Percentiles rank a stretch among this genome's conserved stretches.
These are phyloP conservation scores for Andrena haemorrhoa DNA, from an alignment of 2,888 invertebrate species.

Conservation along the genomic window DNA sequence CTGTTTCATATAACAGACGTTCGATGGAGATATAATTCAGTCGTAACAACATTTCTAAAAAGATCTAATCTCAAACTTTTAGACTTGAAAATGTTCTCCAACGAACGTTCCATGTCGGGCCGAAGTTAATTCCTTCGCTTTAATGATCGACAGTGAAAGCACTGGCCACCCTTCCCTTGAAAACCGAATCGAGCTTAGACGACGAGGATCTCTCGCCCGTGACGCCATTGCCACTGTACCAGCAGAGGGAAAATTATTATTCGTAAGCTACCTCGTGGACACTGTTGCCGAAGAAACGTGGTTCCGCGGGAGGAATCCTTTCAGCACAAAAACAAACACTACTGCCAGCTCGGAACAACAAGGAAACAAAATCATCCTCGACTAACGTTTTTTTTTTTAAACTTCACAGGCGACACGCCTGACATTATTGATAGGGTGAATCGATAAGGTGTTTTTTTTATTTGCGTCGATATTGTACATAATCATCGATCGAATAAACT, in stretches of 20 bases:
- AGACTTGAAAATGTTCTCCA: not conserved
- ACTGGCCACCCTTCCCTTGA: constrained; percentile 89
- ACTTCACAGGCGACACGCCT: constrained; percentile 3
- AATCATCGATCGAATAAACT: constrained; percentile 59
- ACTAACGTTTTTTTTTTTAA: constrained; percentile 18
- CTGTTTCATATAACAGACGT: not conserved
- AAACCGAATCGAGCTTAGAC: constrained; percentile 87
- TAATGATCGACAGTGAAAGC: constrained; percentile 88
- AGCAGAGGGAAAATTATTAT: constrained; percentile 94
- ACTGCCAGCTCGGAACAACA: constrained; percentile 65
- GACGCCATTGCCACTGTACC: constrained; percentile 92
- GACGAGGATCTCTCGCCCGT: constrained; percentile 91
- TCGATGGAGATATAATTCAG: constrained; percentile 7
- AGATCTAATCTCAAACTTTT: not conserved
- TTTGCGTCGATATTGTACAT: constrained; percentile 62
- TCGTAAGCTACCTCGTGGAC: constrained; percentile 74
- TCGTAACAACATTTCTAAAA: not conserved
- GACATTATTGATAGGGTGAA: constrained; percentile 19
- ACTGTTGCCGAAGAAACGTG: constrained; percentile 18
- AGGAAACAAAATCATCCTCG: constrained; percentile 38
- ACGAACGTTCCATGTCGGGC: not conserved
- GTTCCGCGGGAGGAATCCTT: constrained; percentile 26
- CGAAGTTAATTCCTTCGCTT: not conserved
- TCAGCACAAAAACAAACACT: constrained; percentile 46
- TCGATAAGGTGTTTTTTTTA: constrained; percentile 40